These are phyloP conservation scores for Turnix velox DNA, from an alignment of 2,113 vertebrate genomes.

Conservation along the genomic window DNA sequence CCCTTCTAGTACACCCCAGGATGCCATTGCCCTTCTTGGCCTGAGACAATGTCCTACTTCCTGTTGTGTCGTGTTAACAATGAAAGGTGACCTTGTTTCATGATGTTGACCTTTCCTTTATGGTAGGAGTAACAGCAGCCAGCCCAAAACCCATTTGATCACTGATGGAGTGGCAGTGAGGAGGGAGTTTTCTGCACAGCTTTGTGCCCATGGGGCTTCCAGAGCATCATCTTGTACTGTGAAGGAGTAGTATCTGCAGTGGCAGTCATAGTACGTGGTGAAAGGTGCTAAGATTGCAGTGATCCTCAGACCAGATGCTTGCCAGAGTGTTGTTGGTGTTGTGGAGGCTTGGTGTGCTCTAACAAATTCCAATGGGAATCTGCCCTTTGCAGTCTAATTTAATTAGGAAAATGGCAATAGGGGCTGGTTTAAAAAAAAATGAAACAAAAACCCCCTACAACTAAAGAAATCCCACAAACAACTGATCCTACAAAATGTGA, in stretches of 20 bases:
- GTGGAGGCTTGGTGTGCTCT: background rate
- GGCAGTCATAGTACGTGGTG: rapidly evolving
- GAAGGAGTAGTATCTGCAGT: background rate
- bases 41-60: too few relatives aligned
- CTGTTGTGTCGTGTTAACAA: rapidly evolving
- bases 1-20: too few relatives aligned
- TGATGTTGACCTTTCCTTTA: background rate
- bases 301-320: background rate
- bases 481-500: background rate
- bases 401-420: background rate
- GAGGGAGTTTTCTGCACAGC: background rate
- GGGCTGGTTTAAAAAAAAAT: background rate
- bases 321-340: background rate
- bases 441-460: background rate
- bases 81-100: background rate
- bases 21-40: too few relatives aligned
- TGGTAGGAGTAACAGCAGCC: background rate
- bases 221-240: too few relatives aligned
- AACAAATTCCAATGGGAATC: background rate
- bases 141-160: background rate
- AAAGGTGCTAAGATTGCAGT: rapidly evolving
- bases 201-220: background rate
- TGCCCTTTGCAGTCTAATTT: background rate
- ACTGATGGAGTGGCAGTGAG: rapidly evolving
- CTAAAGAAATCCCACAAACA: background rate